Evolutionary conservation across 2,888 invertebrate species (phyloP).

Genomic region (Nymphalis polychloros): DNA sequence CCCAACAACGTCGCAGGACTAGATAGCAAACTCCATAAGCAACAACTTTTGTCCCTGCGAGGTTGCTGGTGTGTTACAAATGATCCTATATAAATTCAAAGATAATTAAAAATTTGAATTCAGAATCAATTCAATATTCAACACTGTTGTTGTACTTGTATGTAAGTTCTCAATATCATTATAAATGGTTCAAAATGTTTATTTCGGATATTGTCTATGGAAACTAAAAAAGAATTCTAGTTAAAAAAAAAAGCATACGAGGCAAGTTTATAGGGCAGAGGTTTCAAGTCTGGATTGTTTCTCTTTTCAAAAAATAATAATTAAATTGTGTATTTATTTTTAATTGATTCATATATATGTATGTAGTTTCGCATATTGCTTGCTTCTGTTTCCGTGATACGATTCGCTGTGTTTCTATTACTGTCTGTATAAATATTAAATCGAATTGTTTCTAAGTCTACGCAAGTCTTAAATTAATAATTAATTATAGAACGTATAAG

Average conservation of each 20-base stretch:
- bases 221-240: not conserved
- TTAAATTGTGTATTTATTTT: too few relatives aligned
- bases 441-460: slow-evolving; percentile 7
- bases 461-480: slow-evolving; percentile 9
- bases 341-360: not conserved
- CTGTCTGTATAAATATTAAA: slow-evolving; percentile 7
- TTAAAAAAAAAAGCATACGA: not conserved
- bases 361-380: slow-evolving; percentile 16
- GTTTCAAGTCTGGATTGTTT: not conserved
- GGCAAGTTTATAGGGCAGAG: not conserved
- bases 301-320: not conserved
- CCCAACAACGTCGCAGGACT: too few relatives aligned
- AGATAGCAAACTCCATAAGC: too few relatives aligned
- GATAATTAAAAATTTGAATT: too few relatives aligned
- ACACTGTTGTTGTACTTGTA: too few relatives aligned
- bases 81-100: too few relatives aligned
- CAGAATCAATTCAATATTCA: too few relatives aligned
- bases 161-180: too few relatives aligned
- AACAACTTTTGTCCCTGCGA: too few relatives aligned
- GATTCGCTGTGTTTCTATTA: not conserved
- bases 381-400: slow-evolving; percentile 16
- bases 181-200: too few relatives aligned
- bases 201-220: too few relatives aligned
- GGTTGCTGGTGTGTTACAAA: too few relatives aligned
- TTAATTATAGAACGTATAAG: slow-evolving; percentile 6